Base-by-base conservation (phyloP, 1,140 invertebrate genomes). In the Brachionus manjavacas region DNA sequence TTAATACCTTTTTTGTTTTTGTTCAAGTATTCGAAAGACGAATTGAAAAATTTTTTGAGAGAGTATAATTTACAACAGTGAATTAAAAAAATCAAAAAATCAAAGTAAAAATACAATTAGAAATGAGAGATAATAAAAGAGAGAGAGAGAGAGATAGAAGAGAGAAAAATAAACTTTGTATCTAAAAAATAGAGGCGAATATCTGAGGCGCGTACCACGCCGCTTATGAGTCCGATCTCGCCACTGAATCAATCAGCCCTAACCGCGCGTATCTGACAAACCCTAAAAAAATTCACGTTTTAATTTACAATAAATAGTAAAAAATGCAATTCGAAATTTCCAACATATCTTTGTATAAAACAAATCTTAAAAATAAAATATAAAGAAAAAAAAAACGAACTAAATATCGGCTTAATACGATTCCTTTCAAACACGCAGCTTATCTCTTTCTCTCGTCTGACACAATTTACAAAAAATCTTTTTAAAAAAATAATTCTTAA, bases 51-150 rank as follows among this genome's bases (percentile, higher is more conserved):
- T 31, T 31, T 31, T 31, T 31, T 31, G 28, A 31, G 3, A 66
- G n/a, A 72, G 31, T 16, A 72, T 72, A 72, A 72, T 72, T 72
- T 72, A 72, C 68, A 72, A 72, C 68, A 72, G 68, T 11, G 35
- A 72, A 41, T 16, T n/a, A 55, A 55, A 55, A 55, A n/a, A 46
- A 46, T 46, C 43, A n/a, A 55, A 55, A 16, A 55, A 16, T 55
- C 49, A 20, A n/a, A 72, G 39, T 35, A 72, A 72, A 39, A 72
- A 72, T 72, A 35, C 28, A 72, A n/a, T n/a, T 39, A 11, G 28
- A 28, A 25, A 70, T 14, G 23, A 70, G 28, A 31, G 35, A 39
- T 35, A 14, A 70, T 14, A 70, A 31, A 70, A 72, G n/a, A 72
- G 31, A 72, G 49, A 55, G 49, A 55, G 49, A 55, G 49, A 55